phyloP scores from a whole-genome alignment of 2,113 vertebrate species.

The Stegastes partitus region DNA sequence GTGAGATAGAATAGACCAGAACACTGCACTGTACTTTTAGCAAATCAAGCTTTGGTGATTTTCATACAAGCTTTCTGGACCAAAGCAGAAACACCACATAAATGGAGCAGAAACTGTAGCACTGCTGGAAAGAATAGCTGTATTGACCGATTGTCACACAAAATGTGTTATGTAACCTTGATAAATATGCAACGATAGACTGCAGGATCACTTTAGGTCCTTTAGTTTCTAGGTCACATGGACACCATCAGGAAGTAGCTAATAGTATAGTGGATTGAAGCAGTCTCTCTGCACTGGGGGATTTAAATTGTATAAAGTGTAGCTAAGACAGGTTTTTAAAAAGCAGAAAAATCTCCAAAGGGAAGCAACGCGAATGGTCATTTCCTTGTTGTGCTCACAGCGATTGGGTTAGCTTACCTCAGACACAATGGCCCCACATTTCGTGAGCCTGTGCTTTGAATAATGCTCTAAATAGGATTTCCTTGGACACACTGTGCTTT shows the following conservation, averaged over 20 bases:
- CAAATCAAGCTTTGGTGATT: neutral
- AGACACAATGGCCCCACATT: constrained; percentile 59
- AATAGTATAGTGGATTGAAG: constrained; percentile 39
- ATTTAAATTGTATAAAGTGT: constrained; percentile 59
- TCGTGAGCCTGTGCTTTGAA: constrained; percentile 66
- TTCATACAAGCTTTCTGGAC: constrained; percentile 3
- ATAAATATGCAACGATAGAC: constrained; percentile 27
- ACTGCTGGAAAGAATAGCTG: neutral
- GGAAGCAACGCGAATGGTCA: constrained; percentile 44
- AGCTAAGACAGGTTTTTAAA: constrained; percentile 46
- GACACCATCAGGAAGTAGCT: constrained; percentile 32
- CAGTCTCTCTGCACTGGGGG: constrained; percentile 30
- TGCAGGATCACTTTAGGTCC: constrained; percentile 25
- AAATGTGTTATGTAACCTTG: constrained; percentile 16
- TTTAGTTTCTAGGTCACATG: constrained; percentile 58
- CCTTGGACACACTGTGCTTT: constrained; percentile 53
- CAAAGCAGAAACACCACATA: neutral
- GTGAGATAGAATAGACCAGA: neutral
- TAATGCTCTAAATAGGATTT: constrained; percentile 75
- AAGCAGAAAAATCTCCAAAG: constrained; percentile 46
- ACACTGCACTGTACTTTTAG: neutral
- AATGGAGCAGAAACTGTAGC: neutral
- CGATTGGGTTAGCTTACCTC: constrained; percentile 57
- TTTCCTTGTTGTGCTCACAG: constrained; percentile 43
- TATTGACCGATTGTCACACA: neutral